phyloP scores from a whole-genome alignment of 2,888 invertebrate species.

The Odontocolon sp. region DNA sequence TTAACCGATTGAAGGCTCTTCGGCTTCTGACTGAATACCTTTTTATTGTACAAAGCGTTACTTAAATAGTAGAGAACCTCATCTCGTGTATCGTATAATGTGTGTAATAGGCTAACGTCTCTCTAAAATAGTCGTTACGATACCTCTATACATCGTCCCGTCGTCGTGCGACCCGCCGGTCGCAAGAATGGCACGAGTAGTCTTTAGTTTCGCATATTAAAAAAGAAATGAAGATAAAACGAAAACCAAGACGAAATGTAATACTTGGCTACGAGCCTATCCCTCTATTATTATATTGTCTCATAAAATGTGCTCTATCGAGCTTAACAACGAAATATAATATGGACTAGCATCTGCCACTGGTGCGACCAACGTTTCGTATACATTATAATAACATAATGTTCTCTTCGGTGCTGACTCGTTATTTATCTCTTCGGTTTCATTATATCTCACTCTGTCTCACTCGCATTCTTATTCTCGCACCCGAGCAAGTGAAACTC shows the following conservation, averaged over 20 bases:
- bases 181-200: slow-evolving; percentile 61
- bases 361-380: slow-evolving; percentile 67
- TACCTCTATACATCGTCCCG: slow-evolving; percentile 74
- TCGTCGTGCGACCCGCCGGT: slow-evolving; percentile 68
- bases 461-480: slow-evolving; percentile 26
- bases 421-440: slow-evolving; percentile 1
- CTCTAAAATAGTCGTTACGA: slow-evolving; percentile 75
- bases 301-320: too few relatives aligned
- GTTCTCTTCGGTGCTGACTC: slow-evolving; percentile 30
- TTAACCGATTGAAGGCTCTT: slow-evolving; percentile 12
- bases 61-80: slow-evolving; percentile 77
- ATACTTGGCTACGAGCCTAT: slow-evolving; percentile 11
- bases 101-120: slow-evolving; percentile 71
- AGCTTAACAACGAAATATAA: slow-evolving; percentile 47
- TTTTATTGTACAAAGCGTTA: slow-evolving; percentile 81
- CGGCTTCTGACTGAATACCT: slow-evolving; percentile 73
- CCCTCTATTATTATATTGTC: slow-evolving; percentile 18
- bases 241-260: not conserved
- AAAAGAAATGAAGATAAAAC: slow-evolving; percentile 8
- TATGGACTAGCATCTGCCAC: slow-evolving; percentile 58
- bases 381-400: slow-evolving; percentile 60
- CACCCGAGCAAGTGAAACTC: slow-evolving; percentile 66
- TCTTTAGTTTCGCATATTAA: slow-evolving; percentile 31
- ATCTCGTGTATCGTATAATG: slow-evolving; percentile 64
- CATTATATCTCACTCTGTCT: not conserved